These are phyloP conservation scores for Nasonovia ribisnigri DNA, from an alignment of 2,888 invertebrate species.

Conservation along the genomic window DNA sequence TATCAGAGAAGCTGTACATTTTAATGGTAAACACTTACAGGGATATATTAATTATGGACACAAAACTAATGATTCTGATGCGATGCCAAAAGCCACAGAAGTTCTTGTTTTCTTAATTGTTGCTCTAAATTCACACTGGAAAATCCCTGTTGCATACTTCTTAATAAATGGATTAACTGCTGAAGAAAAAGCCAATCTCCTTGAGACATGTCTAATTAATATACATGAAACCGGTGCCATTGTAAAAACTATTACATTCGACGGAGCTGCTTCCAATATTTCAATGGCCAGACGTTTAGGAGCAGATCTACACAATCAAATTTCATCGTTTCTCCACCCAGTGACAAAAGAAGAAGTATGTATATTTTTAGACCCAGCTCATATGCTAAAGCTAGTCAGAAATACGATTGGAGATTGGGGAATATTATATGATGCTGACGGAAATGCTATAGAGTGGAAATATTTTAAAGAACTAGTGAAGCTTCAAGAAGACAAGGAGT, in stretches of 20 bases:
- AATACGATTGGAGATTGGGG: not conserved
- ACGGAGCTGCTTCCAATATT: not conserved
- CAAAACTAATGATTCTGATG: not conserved
- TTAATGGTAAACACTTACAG: not conserved
- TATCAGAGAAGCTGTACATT: slow-evolving; percentile 7
- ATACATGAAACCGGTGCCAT: slow-evolving; percentile 44
- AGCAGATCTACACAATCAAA: not conserved
- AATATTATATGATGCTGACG: not conserved
- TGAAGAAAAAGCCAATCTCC: slow-evolving; percentile 22
- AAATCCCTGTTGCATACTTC: slow-evolving; percentile 65
- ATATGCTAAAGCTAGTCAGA: not conserved
- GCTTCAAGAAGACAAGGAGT: not conserved
- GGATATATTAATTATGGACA: not conserved
- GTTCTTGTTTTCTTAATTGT: slow-evolving; percentile 58
- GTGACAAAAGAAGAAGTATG: not conserved
- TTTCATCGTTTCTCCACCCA: not conserved
- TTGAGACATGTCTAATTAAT: slow-evolving; percentile 28
- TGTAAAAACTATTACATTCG: slow-evolving; percentile 44
- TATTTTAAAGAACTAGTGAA: not conserved
- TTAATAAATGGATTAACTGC: slow-evolving; percentile 17
- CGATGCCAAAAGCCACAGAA: slow-evolving; percentile 41
- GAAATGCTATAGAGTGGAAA: not conserved
- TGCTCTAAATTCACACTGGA: slow-evolving; percentile 62
- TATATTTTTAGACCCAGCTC: not conserved
- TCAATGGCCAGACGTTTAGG: not conserved